Percentiles rank a stretch among this genome's conserved stretches.
Evolutionary conservation across 1,140 invertebrate genomes (phyloP).

Genomic region (Drosophila arawakana): DNA sequence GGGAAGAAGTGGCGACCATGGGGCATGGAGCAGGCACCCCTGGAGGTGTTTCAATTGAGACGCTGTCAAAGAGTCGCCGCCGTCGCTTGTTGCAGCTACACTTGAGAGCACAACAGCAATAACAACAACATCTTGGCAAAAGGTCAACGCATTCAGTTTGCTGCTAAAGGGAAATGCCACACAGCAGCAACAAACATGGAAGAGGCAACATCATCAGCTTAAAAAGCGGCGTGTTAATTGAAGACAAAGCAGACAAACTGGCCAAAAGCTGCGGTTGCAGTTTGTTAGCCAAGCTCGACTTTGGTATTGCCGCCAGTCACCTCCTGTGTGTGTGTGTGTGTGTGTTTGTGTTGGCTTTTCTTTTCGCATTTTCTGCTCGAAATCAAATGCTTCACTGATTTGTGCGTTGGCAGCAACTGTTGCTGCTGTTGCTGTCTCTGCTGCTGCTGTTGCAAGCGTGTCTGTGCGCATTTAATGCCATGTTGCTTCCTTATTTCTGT

Average conservation of each 20-base stretch:
- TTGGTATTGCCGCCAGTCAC: slow-evolving; percentile 31
- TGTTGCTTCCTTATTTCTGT: slow-evolving; percentile 73
- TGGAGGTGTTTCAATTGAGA: slow-evolving; percentile 64
- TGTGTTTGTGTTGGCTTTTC: no score
- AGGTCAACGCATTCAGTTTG: slow-evolving; percentile 76
- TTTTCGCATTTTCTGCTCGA: slow-evolving; percentile 59
- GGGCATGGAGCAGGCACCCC: slow-evolving; percentile 3
- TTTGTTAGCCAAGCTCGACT: slow-evolving; percentile 45
- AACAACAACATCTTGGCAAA: slow-evolving; percentile 31
- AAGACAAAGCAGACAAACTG: slow-evolving; percentile 66
- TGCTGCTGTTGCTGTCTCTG: slow-evolving; percentile 27
- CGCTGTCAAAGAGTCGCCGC: slow-evolving; percentile 71
- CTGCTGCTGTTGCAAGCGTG: slow-evolving; percentile 46
- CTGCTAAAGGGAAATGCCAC: slow-evolving; percentile 77
- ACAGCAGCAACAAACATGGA: slow-evolving; percentile 48
- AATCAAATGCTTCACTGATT: slow-evolving; percentile 79
- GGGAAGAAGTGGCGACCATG: neutral
- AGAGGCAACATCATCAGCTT: slow-evolving; percentile 41
- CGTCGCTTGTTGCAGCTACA: slow-evolving; percentile 69
- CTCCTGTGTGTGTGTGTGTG: slow-evolving; percentile 8
- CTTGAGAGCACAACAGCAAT: slow-evolving; percentile 65
- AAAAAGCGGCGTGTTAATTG: slow-evolving; percentile 80
- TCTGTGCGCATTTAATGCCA: slow-evolving; percentile 52
- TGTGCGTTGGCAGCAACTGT: slow-evolving; percentile 60
- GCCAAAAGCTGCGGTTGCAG: slow-evolving; percentile 35